Percentiles rank a stretch among this genome's conserved stretches.
These are phyloP conservation scores for Drosophila yooni DNA, from an alignment of 2,888 invertebrate species.

Conservation along the genomic window DNA sequence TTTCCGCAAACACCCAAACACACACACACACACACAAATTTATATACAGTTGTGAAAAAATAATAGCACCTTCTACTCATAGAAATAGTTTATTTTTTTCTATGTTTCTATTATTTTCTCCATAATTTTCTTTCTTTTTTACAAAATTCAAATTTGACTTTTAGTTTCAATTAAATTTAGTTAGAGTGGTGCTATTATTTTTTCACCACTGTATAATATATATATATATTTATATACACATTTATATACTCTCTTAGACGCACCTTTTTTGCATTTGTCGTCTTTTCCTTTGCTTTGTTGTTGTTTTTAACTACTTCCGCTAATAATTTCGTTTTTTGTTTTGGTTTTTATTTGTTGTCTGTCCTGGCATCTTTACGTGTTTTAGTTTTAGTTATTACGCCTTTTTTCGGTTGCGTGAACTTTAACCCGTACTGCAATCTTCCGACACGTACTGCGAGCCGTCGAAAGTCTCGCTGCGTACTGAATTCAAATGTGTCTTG, in stretches of 20 bases:
- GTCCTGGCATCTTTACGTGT: slow-evolving; percentile 4
- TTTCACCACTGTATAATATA: not conserved
- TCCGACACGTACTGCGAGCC: slow-evolving; percentile 40
- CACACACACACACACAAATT: slow-evolving; percentile 2
- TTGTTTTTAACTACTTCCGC: not conserved
- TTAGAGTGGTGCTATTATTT: not conserved
- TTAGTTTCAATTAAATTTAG: not conserved
- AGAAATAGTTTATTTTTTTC: not conserved
- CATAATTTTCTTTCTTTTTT: not conserved
- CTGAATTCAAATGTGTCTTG: slow-evolving; percentile 43
- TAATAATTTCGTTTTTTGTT: not conserved
- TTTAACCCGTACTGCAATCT: slow-evolving; percentile 17
- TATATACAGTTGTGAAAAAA: not conserved
- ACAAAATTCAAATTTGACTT: not conserved
- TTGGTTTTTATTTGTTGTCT: slow-evolving; percentile 7
- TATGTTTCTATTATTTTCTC: not conserved
- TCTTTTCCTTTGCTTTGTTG: not conserved
- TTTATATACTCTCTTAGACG: slow-evolving; percentile 11
- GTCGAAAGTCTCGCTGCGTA: slow-evolving; percentile 59
- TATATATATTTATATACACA: not conserved
- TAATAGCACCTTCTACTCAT: not conserved
- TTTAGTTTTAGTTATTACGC: slow-evolving; percentile 6
- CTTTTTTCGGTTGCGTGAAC: slow-evolving; percentile 15
- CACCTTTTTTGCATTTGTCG: slow-evolving; percentile 36
- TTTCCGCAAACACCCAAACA: slow-evolving; percentile 22